A percentile compares a stretch with the other conserved stretches of the same genome.
Evolutionary conservation across 2,888 invertebrate genomes (phyloP).

Genomic region (Apoda limacodes): DNA sequence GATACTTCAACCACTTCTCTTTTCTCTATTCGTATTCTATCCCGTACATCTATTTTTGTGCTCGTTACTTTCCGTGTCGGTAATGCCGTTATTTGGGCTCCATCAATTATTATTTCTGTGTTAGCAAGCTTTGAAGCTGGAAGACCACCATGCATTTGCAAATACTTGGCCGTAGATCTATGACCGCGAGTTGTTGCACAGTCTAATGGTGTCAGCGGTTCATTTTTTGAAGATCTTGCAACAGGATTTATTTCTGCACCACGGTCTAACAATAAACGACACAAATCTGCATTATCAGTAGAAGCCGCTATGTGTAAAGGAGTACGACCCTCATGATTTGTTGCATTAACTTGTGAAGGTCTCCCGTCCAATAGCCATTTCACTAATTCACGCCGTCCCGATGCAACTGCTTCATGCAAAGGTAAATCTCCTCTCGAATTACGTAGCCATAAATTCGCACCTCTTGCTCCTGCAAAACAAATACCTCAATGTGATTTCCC

Average conservation of each 20-base stretch:
- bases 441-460: conserved; percentile 91
- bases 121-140: conserved; percentile 78
- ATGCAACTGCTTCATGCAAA: conserved; percentile 94
- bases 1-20: conserved; percentile 60
- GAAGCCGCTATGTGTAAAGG: conserved; percentile 94
- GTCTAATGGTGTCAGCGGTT: conserved; percentile 90
- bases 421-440: conserved; percentile 96
- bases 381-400: conserved; percentile 89
- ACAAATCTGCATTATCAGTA: conserved; percentile 93
- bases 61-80: conserved; percentile 61
- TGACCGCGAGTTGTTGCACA: conserved; percentile 89
- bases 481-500: not conserved
- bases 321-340: conserved; percentile 93
- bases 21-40: conserved; percentile 63
- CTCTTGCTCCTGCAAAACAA: conserved; percentile 55
- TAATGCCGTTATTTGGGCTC: conserved; percentile 50
- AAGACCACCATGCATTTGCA: conserved; percentile 90
- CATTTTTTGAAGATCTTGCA: conserved; percentile 84
- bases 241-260: conserved; percentile 89
- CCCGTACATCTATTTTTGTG: conserved; percentile 62
- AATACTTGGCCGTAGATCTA: conserved; percentile 90
- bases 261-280: conserved; percentile 85
- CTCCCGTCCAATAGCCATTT: conserved; percentile 88
- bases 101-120: conserved; percentile 56
- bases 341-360: conserved; percentile 85